Percentiles rank a stretch among this genome's conserved stretches.
These are phyloP conservation scores for Cephalopholis sonnerati DNA, from an alignment of 2,113 vertebrate species.

Conservation along the genomic window DNA sequence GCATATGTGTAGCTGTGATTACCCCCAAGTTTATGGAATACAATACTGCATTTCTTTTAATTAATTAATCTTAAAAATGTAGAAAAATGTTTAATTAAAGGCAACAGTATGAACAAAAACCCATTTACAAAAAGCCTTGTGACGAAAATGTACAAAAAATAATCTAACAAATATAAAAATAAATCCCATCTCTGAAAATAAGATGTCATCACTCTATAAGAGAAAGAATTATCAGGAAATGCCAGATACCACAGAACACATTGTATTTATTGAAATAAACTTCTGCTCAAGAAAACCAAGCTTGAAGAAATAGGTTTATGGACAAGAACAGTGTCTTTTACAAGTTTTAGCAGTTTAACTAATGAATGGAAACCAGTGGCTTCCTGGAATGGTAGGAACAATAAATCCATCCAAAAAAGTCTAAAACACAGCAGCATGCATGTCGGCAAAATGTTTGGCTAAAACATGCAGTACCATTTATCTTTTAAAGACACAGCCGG, in stretches of 20 bases:
- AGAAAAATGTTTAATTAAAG: not conserved
- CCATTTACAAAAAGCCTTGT: not conserved
- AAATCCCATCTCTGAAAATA: not conserved
- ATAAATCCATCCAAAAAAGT: not conserved
- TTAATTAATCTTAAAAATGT: no score
- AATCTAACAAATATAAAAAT: not conserved
- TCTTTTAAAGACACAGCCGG: no score
- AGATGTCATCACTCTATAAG: not conserved
- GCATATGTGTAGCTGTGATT: no score
- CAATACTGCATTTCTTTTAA: no score
- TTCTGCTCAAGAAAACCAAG: not conserved
- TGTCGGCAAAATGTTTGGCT: no score
- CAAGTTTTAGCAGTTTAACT: no score
- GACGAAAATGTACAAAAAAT: not conserved
- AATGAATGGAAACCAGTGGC: not conserved
- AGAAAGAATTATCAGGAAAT: no score
- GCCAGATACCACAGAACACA: not conserved
- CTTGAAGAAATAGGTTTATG: not conserved
- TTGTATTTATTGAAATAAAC: not conserved
- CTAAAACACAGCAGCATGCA: not conserved
- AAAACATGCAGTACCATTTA: no score
- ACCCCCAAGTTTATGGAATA: no score
- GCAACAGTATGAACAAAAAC: not conserved
- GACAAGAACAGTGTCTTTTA: not conserved
- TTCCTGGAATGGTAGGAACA: not conserved